A percentile compares a stretch with the other conserved stretches of the same genome.
Conservation (phyloP, 2,797 vertebrate species). For the Lateolabrax maculatus region DNA sequence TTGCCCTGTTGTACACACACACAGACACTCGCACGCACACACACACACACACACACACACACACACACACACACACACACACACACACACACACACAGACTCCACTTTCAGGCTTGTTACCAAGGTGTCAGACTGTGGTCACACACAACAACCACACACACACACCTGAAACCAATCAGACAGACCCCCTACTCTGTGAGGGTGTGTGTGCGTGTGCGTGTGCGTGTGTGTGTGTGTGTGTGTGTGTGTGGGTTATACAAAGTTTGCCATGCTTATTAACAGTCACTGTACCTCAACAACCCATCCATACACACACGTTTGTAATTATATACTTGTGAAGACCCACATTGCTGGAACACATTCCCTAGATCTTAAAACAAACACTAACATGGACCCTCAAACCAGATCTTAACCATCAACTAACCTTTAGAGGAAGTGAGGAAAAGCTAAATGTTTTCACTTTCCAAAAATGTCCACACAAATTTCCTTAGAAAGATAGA, state of each 20-base stretch:
- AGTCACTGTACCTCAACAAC: constrained; percentile 59
- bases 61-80: constrained; percentile 11
- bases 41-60: constrained; percentile 1
- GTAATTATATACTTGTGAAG: constrained; percentile 67
- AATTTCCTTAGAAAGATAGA: not conserved
- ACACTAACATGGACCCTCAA: constrained; percentile 17
- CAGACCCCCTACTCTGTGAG: constrained; percentile 53
- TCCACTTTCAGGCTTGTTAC: constrained; percentile 42
- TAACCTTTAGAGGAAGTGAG: constrained; percentile 44
- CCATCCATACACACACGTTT: constrained; percentile 46
- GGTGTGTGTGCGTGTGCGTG: constrained; percentile 10
- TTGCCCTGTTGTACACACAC: constrained; percentile 1
- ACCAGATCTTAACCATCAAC: constrained; percentile 27
- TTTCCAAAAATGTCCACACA: not conserved
- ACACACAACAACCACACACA: constrained; percentile 39
- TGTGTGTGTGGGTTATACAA: constrained; percentile 33
- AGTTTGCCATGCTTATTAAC: constrained; percentile 64
- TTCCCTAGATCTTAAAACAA: constrained; percentile 39
- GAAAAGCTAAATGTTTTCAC: not conserved
- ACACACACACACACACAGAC: constrained; percentile 24
- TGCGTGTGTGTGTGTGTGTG: constrained; percentile 8
- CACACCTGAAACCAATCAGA: constrained; percentile 71
- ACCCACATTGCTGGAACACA: constrained; percentile 43
- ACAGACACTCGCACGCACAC: not conserved
- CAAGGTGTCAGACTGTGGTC: constrained; percentile 68